Evolutionary conservation across 2,113 vertebrate species (phyloP).

Genomic region (Hydropotes inermis): DNA sequence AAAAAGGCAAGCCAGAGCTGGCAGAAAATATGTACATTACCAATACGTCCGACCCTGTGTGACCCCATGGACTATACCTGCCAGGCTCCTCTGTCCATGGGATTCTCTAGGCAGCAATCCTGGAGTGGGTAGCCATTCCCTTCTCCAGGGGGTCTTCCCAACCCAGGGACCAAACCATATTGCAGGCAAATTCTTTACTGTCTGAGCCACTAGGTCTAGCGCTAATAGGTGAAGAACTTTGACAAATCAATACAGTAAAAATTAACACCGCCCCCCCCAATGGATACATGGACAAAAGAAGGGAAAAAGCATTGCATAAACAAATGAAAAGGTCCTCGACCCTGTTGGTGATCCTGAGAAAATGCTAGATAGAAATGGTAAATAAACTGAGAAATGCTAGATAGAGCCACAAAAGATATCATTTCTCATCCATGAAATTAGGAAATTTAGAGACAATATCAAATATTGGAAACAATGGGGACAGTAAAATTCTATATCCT

Average conservation of each 20-base stretch:
- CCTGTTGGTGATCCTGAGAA: not conserved
- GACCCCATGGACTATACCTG: not conserved
- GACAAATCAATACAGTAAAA: not conserved
- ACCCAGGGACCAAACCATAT: not conserved
- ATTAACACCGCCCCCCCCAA: not conserved
- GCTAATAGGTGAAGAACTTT: not conserved
- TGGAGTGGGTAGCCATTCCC: not conserved
- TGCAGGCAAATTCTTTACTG: not conserved
- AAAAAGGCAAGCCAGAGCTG: not conserved
- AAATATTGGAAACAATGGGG: not conserved
- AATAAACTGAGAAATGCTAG: not conserved
- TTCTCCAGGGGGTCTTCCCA: not conserved
- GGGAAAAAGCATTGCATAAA: not conserved
- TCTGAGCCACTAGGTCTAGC: not conserved
- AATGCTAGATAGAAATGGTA: no score
- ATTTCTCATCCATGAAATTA: not conserved
- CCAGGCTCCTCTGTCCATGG: not conserved
- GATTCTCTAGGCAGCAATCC: not conserved
- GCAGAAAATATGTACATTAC: not conserved
- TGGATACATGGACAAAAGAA: not conserved
- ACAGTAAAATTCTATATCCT: not conserved
- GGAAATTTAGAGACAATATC: not conserved
- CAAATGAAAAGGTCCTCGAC: not conserved
- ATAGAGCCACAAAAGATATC: not conserved
- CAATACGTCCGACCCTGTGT: not conserved